These are phyloP conservation scores for Euwallacea similis DNA, from an alignment of 1,140 invertebrate species.

Conservation along the genomic window DNA sequence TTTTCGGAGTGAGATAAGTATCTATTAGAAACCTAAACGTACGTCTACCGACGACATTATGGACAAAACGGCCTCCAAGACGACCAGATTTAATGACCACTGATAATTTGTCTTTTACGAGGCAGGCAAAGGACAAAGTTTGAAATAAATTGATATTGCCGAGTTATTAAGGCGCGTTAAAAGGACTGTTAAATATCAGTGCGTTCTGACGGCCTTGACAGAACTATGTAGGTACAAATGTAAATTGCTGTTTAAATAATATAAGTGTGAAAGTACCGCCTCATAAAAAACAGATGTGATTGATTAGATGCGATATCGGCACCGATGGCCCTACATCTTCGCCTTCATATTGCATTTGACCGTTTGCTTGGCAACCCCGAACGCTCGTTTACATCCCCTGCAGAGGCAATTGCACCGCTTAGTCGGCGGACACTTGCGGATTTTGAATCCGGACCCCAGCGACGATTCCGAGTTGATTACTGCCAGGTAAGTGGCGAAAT, in stretches of 20 bases:
- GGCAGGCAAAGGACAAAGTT: background rate
- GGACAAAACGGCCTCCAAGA: background rate
- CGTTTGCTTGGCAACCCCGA: constrained; percentile 12
- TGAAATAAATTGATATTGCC: background rate
- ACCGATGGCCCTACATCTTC: constrained; percentile 34
- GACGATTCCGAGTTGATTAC: constrained; percentile 53
- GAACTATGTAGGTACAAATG: background rate
- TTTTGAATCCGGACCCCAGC: constrained; percentile 41
- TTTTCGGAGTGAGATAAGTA: constrained; percentile 6
- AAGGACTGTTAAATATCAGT: background rate
- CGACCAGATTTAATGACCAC: background rate
- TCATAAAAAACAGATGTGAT: too few relatives aligned
- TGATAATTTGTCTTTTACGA: background rate
- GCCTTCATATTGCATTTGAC: background rate
- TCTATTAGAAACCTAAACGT: constrained; percentile 1
- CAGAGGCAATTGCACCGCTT: constrained; percentile 50
- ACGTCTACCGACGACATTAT: too few relatives aligned
- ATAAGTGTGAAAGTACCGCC: too few relatives aligned
- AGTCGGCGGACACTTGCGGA: constrained; percentile 63
- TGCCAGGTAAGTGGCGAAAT: constrained; percentile 19
- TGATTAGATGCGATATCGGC: constrained; percentile 28
- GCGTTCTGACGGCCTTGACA: background rate
- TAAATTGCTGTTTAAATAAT: background rate
- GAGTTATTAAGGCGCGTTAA: background rate
- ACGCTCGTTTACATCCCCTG: constrained; percentile 10